Evolutionary conservation across 2,888 invertebrate genomes (phyloP).

Genomic region (Agriotes lineatus): DNA sequence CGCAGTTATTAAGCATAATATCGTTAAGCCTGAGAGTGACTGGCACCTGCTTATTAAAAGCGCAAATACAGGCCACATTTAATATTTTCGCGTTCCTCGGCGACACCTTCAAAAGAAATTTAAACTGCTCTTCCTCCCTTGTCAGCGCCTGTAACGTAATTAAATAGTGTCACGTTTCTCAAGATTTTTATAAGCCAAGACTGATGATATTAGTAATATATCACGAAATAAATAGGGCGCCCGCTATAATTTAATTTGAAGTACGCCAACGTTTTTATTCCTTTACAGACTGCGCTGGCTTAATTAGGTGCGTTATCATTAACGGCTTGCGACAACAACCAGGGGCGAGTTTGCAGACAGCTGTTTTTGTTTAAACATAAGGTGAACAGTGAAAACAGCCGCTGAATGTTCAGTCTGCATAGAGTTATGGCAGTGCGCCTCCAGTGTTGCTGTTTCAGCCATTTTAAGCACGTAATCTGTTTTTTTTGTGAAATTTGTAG

Average conservation of each 20-base stretch:
- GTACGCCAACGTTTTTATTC: background rate
- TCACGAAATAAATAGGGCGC: background rate
- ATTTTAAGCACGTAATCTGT: too few species aligned
- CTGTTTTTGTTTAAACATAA: background rate
- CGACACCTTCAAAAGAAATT: background rate
- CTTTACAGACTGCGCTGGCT: too few species aligned
- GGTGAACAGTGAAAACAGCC: slow-evolving; percentile 3
- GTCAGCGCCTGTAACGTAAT: background rate
- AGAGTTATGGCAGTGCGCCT: too few species aligned
- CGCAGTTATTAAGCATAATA: too few species aligned
- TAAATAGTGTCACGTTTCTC: slow-evolving; percentile 8
- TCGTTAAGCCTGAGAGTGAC: too few species aligned
- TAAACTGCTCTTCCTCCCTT: background rate
- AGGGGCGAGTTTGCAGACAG: background rate
- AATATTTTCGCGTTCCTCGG: too few species aligned
- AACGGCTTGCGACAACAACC: too few species aligned
- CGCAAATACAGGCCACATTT: too few species aligned
- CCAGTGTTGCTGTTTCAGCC: too few species aligned
- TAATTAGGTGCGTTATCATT: too few species aligned
- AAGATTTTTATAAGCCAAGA: background rate
- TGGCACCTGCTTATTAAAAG: too few species aligned
- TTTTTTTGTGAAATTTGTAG: too few species aligned
- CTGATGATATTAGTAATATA: slow-evolving; percentile 3
- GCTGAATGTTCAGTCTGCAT: slow-evolving; percentile 4
- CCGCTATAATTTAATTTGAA: background rate